Base-by-base conservation (phyloP, 2,113 vertebrate species). In the Phylloscopus trochiloides region DNA sequence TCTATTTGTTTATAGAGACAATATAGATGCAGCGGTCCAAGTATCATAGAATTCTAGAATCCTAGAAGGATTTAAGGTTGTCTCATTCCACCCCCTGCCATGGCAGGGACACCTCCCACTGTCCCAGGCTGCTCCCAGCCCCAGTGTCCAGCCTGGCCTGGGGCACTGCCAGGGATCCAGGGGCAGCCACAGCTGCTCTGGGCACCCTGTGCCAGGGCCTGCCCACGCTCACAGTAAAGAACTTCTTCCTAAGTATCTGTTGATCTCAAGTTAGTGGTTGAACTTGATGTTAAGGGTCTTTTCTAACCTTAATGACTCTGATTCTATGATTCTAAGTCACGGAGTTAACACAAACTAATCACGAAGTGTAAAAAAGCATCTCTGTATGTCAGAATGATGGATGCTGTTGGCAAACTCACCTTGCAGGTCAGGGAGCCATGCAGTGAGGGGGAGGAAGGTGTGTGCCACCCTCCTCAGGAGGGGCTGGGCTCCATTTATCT, bases 81-180 rank as follows among this genome's bases (percentile, higher is more conserved):
- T 42, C 21, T 31, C 14, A 34, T 68, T 15, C 29, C 6, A 54
- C 10, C 15, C 18, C 40, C 47, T 61, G 54, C 29, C 54, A 38
- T 21, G 38, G 22, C 22, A 89, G 38, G 32, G 38, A 59, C 68
- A 52, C 6, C 16, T 82, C 1, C 45, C 38, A n/a, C 28, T 16
- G 1, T 8, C n/a, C 45, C 70, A 61, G 61, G 29, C n/a, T 52
- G 29, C 19, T 34, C 47, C 61, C 14, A 38, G 22, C 6, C 19
- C 15, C 55, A 57, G 1, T 0, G 0, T 52, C 68, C 59, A 75
- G 0, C 25, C 20, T 40, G 54, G 40, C 29, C 54, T 40, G 18
- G 54, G 34, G 4, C 70, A 48, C 40, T 61, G 1, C 24, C 87
- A 82, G 70, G 38, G 47, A 52, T 81, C 19, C 79, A 71, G 70